A percentile compares a stretch with the other conserved stretches of the same genome.
These are phyloP conservation scores for Orthonychiurus folsomi DNA, from an alignment of 2,888 invertebrate genomes.

Conservation along the genomic window DNA sequence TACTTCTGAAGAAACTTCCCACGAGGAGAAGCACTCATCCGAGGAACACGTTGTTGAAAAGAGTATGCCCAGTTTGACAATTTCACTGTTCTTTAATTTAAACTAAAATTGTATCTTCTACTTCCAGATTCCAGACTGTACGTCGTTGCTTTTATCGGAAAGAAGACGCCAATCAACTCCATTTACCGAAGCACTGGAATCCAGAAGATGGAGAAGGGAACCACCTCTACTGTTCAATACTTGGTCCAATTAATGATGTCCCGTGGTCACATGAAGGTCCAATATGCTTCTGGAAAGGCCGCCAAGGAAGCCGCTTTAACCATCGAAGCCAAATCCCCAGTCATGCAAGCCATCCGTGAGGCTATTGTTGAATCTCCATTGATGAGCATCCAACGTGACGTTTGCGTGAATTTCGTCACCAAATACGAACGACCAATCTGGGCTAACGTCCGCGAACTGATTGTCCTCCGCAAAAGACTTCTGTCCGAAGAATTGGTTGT, in stretches of 20 bases:
- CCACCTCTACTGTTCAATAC: slow-evolving; percentile 26
- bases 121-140: slow-evolving; percentile 13
- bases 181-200: slow-evolving; percentile 17
- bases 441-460: slow-evolving; percentile 44
- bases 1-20: background rate
- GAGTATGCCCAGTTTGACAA: background rate
- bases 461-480: slow-evolving; percentile 31
- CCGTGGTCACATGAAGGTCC: slow-evolving; percentile 5
- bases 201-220: slow-evolving; percentile 26
- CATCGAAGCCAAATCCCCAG: slow-evolving; percentile 20
- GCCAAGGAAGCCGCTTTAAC: slow-evolving; percentile 28
- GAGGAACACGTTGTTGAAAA: slow-evolving; percentile 2
- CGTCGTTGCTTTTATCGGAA: slow-evolving; percentile 30
- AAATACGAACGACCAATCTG: slow-evolving; percentile 41
- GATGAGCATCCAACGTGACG: background rate
- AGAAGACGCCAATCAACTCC: slow-evolving; percentile 26
- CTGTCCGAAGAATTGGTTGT: slow-evolving; percentile 26
- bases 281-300: background rate
- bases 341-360: slow-evolving; percentile 24
- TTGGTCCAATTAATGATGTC: slow-evolving; percentile 9
- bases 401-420: background rate
- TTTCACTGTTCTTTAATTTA: no score
- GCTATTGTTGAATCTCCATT: slow-evolving; percentile 17
- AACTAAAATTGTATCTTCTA: no score
- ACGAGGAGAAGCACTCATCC: background rate